Conservation (phyloP, 2,888 invertebrate species). For the Drosophila fulvimacula region DNA sequence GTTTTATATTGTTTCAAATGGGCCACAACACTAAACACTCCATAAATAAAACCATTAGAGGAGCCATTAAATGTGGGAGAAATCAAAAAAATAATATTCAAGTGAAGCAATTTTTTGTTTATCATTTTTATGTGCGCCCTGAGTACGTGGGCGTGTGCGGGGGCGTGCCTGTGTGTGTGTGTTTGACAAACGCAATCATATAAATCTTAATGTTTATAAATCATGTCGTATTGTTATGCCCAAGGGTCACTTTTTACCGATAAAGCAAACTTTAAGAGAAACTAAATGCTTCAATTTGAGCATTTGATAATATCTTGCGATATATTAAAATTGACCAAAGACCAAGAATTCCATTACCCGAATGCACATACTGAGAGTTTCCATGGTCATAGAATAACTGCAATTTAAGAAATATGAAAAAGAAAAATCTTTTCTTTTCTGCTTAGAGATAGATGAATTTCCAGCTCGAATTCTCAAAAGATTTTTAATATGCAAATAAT, state of each 20-base stretch:
- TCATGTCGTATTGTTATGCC: conserved; percentile 58
- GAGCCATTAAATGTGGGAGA: conserved; percentile 55
- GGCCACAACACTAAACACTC: conserved; percentile 79
- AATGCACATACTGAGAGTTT: background rate
- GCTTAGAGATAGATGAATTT: background rate
- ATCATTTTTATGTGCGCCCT: conserved; percentile 68
- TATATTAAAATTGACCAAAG: background rate
- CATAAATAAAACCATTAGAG: conserved; percentile 79
- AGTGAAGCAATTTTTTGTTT: conserved; percentile 62
- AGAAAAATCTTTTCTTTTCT: background rate
- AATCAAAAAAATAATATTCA: conserved; percentile 53
- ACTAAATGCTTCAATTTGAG: background rate
- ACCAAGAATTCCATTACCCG: background rate
- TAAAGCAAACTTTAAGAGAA: conserved; percentile 3
- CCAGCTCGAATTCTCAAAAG: conserved; percentile 5
- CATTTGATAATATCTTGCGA: background rate
- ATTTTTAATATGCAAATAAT: conserved; percentile 79
- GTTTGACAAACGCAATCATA: conserved; percentile 63
- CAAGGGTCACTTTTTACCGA: conserved; percentile 44
- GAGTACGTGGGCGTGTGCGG: conserved; percentile 71
- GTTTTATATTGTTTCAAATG: conserved; percentile 68
- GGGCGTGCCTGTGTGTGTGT: conserved; percentile 37
- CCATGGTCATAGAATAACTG: background rate
- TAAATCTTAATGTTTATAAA: conserved; percentile 79
- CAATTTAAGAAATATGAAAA: background rate